Conservation (phyloP, 2,113 vertebrate genomes). For the Malurus cyaneus region DNA sequence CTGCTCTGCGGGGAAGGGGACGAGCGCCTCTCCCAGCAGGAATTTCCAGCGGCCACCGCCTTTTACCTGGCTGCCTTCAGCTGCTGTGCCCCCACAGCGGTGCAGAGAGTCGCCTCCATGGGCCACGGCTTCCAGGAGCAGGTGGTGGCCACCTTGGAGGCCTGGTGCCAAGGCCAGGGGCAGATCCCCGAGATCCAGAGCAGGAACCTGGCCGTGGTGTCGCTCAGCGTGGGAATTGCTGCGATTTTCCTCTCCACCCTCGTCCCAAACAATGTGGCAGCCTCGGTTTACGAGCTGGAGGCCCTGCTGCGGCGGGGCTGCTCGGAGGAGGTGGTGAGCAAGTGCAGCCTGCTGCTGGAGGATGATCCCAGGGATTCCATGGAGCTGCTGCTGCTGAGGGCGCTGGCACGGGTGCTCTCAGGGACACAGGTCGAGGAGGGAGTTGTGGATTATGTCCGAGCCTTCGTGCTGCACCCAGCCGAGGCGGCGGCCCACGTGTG, state of each 20-base stretch:
- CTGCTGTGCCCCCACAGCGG: constrained; percentile 71
- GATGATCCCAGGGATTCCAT: not conserved
- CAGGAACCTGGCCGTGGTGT: constrained; percentile 45
- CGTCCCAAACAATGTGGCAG: constrained; percentile 77
- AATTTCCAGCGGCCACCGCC: constrained; percentile 70
- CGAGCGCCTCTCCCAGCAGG: constrained; percentile 66
- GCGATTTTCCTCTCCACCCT: constrained; percentile 85
- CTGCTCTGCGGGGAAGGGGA: constrained; percentile 82
- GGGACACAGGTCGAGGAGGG: constrained; percentile 45
- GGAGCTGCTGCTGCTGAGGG: constrained; percentile 79
- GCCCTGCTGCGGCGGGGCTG: constrained; percentile 70
- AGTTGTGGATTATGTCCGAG: constrained; percentile 79
- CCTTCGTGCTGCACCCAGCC: constrained; percentile 63
- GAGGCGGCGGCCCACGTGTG: constrained; percentile 73
- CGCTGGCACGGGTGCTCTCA: constrained; percentile 81
- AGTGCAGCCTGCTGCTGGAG: constrained; percentile 76
- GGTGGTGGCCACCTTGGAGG: constrained; percentile 78
- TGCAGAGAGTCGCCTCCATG: constrained; percentile 73
- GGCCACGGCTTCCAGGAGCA: not conserved
- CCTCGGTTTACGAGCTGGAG: constrained; percentile 82
- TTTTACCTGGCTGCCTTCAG: constrained; percentile 87
- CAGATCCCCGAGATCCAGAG: constrained; percentile 67
- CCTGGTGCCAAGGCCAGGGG: constrained; percentile 72
- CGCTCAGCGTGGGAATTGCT: constrained; percentile 77
- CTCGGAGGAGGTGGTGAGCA: constrained; percentile 74